Percentiles rank a stretch among this genome's conserved stretches.
These are phyloP conservation scores for Coecobrya sp. DNA, from an alignment of 2,888 invertebrate genomes.

Conservation along the genomic window DNA sequence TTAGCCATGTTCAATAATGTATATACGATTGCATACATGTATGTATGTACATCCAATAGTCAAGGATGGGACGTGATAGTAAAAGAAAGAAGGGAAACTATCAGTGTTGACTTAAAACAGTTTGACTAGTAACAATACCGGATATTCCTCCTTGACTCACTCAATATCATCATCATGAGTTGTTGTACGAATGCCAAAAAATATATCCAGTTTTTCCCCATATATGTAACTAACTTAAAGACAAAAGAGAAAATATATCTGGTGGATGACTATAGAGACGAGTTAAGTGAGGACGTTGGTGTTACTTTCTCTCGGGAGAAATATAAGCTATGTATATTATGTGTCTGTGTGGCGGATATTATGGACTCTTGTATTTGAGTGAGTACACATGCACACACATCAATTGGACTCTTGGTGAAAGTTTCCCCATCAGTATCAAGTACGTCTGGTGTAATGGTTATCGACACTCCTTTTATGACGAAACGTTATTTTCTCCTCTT, in stretches of 20 bases:
- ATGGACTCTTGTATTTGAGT: neutral
- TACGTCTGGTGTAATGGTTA: neutral
- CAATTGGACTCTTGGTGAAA: neutral
- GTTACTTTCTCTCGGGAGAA: no score
- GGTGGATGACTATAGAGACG: no score
- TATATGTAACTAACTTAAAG: neutral
- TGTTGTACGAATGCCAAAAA: slow-evolving; percentile 15
- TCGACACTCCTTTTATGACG: neutral
- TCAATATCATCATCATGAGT: neutral
- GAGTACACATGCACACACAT: neutral
- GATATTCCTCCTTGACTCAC: neutral
- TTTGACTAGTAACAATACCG: neutral
- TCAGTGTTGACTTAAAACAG: neutral
- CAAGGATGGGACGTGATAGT: no score
- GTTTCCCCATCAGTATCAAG: neutral
- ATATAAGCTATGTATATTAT: neutral
- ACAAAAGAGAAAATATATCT: neutral
- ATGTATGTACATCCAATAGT: no score
- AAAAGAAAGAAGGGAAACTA: neutral
- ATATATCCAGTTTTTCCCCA: neutral
- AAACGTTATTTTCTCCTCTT: no score
- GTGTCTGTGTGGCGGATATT: neutral
- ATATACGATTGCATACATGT: no score
- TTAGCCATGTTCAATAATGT: no score
- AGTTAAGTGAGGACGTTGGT: no score